Evolutionary conservation across 2,888 invertebrate genomes (phyloP).

Genomic region (Agrochola circellaris): DNA sequence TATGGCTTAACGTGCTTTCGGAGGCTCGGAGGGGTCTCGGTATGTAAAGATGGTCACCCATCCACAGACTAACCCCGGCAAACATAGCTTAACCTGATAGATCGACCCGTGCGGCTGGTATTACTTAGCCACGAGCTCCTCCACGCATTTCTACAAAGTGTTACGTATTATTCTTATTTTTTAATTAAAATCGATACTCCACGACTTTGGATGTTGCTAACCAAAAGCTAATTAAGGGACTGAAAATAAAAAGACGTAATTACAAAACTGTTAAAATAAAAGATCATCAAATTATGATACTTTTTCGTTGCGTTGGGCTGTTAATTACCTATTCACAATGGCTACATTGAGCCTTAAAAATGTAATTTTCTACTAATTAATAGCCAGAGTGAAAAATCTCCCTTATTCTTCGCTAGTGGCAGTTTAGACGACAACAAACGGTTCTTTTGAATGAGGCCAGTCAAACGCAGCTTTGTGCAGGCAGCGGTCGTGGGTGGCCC

Average conservation of each 20-base stretch:
- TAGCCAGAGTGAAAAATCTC: not conserved
- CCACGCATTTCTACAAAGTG: not conserved
- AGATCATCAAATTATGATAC: not conserved
- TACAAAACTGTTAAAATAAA: not conserved
- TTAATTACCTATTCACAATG: not conserved
- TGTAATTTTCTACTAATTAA: not conserved
- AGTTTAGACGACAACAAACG: slow-evolving; percentile 6
- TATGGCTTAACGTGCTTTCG: no score
- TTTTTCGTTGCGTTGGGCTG: not conserved
- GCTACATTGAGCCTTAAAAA: not conserved
- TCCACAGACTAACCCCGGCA: no score
- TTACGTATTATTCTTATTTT: not conserved
- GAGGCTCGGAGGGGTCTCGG: no score
- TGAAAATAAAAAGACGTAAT: not conserved
- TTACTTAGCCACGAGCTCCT: no score
- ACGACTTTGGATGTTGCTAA: not conserved
- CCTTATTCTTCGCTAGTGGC: not conserved
- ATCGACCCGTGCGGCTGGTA: no score
- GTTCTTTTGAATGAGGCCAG: slow-evolving; percentile 9
- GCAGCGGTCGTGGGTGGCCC: not conserved
- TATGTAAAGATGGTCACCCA: no score
- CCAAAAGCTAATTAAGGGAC: not conserved
- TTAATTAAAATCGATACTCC: not conserved
- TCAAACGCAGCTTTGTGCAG: slow-evolving; percentile 28
- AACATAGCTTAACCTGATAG: no score